Base-by-base conservation (phyloP, 2,797 vertebrate species). In the Brachyrhaphis roseni region DNA sequence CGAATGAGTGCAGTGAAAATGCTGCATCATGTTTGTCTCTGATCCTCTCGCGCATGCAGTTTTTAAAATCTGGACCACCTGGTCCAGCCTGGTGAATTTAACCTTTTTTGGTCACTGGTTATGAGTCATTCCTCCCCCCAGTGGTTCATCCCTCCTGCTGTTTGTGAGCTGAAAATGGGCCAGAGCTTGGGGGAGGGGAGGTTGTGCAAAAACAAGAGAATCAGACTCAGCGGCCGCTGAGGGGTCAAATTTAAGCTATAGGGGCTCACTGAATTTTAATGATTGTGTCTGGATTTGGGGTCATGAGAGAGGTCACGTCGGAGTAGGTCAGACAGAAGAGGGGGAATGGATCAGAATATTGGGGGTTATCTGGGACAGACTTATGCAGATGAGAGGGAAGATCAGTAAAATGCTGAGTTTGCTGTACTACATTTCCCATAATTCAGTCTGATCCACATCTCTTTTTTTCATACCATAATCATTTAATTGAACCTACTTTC, bases 141-240 rank as follows among this genome's bases (percentile, higher is more conserved):
- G 79, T 5, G 18, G 15, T 62, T 45, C 74, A 75, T 72, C 76
- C 28, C 70, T 45, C 18, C 66, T 12, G 47, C 39, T 74, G 72
- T 72, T 75, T 76, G 72, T 73, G 59, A 31, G 55, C 68, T 36
- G 45, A 84, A 92, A 90, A 82, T 92, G 81, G 91, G 89, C 89
- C 78, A 5, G 28, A 64, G 84, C 84, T 57, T 78, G 74, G 86
- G 78, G 82, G 84, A 78, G 84, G 84, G 84, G 11, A 74, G 28
- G 26, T 53, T 75, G 64, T 59, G 53, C 72, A 45, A 64, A 86
- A 89, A 80, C 78, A 78, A 72, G 47, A 59, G 74, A 62, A 47
- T 70, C 10, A 77, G 70, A 90, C 87, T 87, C 88, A 81, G 76
- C 0, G 45, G 76, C 8, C 4, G 64, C 10, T 68, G 23, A 15